Conservation (phyloP, 2,113 vertebrate species). For the Dipodomys stephensi region DNA sequence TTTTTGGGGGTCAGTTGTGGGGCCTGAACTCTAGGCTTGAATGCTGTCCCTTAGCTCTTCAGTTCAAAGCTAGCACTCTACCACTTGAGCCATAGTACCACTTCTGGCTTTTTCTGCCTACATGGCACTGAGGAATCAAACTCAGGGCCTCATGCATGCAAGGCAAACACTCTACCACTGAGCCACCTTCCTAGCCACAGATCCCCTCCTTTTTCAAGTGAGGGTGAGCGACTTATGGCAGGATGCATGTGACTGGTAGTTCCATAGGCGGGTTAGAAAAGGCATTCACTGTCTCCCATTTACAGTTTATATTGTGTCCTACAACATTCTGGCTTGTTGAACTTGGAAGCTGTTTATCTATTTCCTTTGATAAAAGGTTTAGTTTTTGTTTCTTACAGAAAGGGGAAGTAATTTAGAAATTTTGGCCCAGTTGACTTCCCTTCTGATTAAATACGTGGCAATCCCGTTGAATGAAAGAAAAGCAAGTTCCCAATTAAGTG, state of each 20-base stretch:
- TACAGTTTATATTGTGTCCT: background rate
- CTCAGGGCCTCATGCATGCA: no score
- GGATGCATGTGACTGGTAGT: background rate
- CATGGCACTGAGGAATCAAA: no score
- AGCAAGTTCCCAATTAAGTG: constrained; percentile 7
- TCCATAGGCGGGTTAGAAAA: background rate
- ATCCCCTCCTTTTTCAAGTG: background rate
- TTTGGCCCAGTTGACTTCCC: constrained; percentile 73
- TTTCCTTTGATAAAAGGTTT: constrained; percentile 64
- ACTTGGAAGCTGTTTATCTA: constrained; percentile 71
- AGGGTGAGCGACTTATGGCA: background rate
- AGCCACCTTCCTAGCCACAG: no score
- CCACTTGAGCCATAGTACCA: no score
- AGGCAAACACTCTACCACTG: no score
- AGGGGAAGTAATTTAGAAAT: constrained; percentile 76
- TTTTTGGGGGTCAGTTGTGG: background rate
- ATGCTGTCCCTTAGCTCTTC: no score
- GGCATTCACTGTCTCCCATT: background rate
- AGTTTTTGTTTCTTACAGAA: constrained; percentile 70
- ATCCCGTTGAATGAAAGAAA: constrained; percentile 42
- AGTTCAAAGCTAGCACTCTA: no score
- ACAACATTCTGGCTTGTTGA: constrained; percentile 32
- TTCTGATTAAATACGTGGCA: constrained; percentile 64
- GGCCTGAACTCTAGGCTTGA: no score
- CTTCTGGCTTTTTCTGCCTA: no score